Percentiles rank a stretch among this genome's conserved stretches.
Evolutionary conservation across 2,797 vertebrate genomes (phyloP).

Genomic region (Sandelia bainsii): DNA sequence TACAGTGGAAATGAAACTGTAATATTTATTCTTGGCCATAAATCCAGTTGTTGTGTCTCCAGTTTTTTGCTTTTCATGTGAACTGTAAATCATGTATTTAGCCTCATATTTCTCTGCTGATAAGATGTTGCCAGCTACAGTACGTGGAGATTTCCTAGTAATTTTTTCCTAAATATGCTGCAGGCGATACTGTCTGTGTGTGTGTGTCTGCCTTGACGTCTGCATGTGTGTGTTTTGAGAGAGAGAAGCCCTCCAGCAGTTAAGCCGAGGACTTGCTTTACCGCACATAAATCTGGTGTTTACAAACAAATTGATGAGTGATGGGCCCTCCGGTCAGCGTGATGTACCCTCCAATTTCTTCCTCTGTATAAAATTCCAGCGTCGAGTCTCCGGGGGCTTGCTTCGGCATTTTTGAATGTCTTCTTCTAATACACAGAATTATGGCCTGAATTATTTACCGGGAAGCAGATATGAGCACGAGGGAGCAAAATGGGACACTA

Average conservation of each 20-base stretch:
- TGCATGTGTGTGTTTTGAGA: constrained; percentile 17
- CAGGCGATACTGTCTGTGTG: constrained; percentile 31
- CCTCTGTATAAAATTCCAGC: constrained; percentile 67
- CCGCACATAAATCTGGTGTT: constrained; percentile 84
- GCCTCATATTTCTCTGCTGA: constrained; percentile 19
- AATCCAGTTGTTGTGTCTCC: constrained; percentile 36
- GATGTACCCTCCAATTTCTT: constrained; percentile 78
- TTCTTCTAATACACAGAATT: constrained; percentile 80
- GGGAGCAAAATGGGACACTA: constrained; percentile 73
- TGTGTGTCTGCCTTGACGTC: constrained; percentile 1
- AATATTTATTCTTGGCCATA: constrained; percentile 31
- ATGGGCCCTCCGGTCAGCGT: constrained; percentile 80
- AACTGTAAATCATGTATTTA: background rate
- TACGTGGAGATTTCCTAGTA: constrained; percentile 61
- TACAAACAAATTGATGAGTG: constrained; percentile 87
- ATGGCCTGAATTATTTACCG: constrained; percentile 79
- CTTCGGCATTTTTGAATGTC: constrained; percentile 76
- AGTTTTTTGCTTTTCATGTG: constrained; percentile 8
- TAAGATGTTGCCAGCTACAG: constrained; percentile 43
- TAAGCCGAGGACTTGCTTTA: constrained; percentile 77
- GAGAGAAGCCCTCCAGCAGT: constrained; percentile 56
- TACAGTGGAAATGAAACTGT: constrained; percentile 24
- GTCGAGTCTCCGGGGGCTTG: constrained; percentile 70
- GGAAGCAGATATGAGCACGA: constrained; percentile 67
- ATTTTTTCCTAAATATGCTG: constrained; percentile 62